These are phyloP conservation scores for Phocoena sinus DNA, from an alignment of 2,113 vertebrate species.

Conservation along the genomic window DNA sequence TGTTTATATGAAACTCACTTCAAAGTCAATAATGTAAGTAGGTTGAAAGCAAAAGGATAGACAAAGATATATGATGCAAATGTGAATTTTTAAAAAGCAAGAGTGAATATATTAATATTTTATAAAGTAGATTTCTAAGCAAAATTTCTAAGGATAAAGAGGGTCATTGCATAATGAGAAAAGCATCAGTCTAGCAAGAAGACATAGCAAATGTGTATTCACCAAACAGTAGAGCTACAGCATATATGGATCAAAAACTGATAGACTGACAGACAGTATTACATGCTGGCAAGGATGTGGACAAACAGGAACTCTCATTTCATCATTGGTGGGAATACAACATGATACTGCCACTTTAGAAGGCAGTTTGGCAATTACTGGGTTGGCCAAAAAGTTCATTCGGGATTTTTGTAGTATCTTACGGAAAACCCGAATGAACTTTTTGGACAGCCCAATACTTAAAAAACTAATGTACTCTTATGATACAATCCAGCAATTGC, in stretches of 20 bases:
- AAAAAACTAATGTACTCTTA: too few relatives aligned
- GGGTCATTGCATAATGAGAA: neutral
- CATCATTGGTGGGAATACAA: too few relatives aligned
- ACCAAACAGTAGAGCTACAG: neutral
- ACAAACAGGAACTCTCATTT: too few relatives aligned
- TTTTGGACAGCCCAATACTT: too few relatives aligned
- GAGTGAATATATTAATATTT: neutral
- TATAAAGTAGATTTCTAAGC: neutral
- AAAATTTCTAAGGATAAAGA: neutral
- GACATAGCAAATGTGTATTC: neutral
- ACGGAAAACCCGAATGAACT: too few relatives aligned
- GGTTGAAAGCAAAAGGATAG: neutral
- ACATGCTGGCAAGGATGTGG: too few relatives aligned
- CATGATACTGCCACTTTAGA: too few relatives aligned
- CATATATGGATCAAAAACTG: neutral
- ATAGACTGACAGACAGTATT: neutral
- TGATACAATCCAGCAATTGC: too few relatives aligned
- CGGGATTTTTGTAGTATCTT: too few relatives aligned
- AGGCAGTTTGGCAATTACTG: too few relatives aligned
- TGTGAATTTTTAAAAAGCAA: neutral
- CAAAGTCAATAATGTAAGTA: neutral
- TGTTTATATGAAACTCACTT: neutral
- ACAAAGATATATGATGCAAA: neutral
- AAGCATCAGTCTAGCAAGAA: neutral
- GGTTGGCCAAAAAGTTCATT: too few relatives aligned